Percentiles rank a stretch among this genome's conserved stretches.
These are phyloP conservation scores for Callopanchax toddi DNA, from an alignment of 2,113 vertebrate genomes.

Conservation along the genomic window DNA sequence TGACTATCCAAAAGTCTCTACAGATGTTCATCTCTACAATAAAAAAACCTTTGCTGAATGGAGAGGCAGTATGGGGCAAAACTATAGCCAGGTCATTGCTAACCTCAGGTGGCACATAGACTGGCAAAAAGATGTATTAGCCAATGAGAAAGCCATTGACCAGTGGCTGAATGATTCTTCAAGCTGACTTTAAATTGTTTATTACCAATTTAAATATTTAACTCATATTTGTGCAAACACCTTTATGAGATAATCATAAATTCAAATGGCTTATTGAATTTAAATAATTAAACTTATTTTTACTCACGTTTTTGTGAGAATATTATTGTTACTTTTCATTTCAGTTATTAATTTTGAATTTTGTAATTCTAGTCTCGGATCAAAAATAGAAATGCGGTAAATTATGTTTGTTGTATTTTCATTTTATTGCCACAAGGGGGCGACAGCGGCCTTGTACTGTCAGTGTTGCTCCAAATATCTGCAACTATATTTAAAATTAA, in stretches of 20 bases:
- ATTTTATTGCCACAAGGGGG: too few species aligned
- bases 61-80: slow-evolving; percentile 83
- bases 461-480: too few species aligned
- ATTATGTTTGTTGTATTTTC: too few species aligned
- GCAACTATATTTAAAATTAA: too few species aligned
- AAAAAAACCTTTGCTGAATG: slow-evolving; percentile 86
- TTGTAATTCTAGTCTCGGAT: too few species aligned
- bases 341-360: too few species aligned
- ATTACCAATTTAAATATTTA: too few species aligned
- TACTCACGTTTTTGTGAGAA: neutral
- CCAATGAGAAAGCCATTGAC: slow-evolving; percentile 84
- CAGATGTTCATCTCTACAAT: slow-evolving; percentile 87
- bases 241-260: too few species aligned
- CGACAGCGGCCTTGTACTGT: too few species aligned
- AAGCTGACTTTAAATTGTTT: neutral
- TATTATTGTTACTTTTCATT: too few species aligned
- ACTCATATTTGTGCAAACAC: too few species aligned
- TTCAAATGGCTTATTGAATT: slow-evolving; percentile 24
- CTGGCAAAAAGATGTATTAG: slow-evolving; percentile 84
- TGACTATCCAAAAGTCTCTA: slow-evolving; percentile 88
- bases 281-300: slow-evolving; percentile 4
- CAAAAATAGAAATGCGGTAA: too few species aligned
- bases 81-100: slow-evolving; percentile 88
- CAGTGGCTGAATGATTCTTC: slow-evolving; percentile 77
- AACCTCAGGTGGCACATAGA: slow-evolving; percentile 93